Evolutionary conservation across 2,888 invertebrate species (phyloP), one percentile per base, ranked within the genome.

Genomic region (Lochmaea crataegi): DNA sequence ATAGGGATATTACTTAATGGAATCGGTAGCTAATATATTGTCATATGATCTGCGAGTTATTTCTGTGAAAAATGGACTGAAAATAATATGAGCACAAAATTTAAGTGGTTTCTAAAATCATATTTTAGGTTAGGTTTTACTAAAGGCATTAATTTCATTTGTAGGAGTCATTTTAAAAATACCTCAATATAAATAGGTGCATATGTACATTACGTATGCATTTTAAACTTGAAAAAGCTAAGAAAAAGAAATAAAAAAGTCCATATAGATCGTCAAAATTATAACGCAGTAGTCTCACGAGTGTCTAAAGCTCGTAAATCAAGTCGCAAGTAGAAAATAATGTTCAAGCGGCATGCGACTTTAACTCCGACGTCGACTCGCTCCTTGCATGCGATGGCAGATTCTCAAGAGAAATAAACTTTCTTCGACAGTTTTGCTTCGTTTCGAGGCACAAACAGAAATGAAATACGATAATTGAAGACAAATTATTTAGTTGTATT

Each of bases 341-440:
- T 74, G 74, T 71, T 70, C 67, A 51, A 42, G 16, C 48, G 65
- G 68, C 74, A 74, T 74, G 74, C 74, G 53, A 74, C 42, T 42
- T 45, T 42, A 22, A 63, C 42, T 63, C 45, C 60, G 32, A 60
- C 16, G 16, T 53, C 64, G 53, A 42, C 51, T 58, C 45, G 60
- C 65, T 60, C 51, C 51, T 53, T 48, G 73, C 73, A 73, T 73
- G 69, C 73, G 53, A 60, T n/a, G 38, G 42, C 14, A 69, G 69
- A 73, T 73, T 60, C 65, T 51, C 65, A 48, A 65, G 56, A 65
- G 69, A 65, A 69, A 73, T 73, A 73, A 73, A 73, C 65, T 73
- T 14, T 14, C 41, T 69, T 73, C 69, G 73, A 73, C 73, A 73
- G 69, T 65, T 73, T 26, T 61, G 45, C 41, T 68, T 11, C 60